phyloP scores from a whole-genome alignment of 1,140 invertebrate species.

The Globodera rostochiensis region DNA sequence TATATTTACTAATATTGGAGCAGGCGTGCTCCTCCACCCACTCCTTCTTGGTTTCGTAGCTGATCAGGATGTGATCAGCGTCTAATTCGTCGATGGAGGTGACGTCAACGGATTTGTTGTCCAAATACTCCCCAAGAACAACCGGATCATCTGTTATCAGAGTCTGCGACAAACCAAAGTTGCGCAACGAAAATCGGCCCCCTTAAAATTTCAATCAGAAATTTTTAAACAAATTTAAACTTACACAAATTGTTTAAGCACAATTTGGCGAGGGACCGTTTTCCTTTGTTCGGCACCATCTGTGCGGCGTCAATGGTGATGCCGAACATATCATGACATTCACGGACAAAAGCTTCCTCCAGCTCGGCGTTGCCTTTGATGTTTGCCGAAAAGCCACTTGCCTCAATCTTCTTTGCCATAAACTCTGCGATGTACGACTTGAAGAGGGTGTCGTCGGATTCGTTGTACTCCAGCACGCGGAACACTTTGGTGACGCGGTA shows the following conservation, averaged over 20 bases:
- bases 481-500: slow-evolving; percentile 1
- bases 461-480: background rate
- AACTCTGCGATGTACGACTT: background rate
- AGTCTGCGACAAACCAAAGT: background rate
- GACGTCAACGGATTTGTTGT: background rate
- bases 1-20: background rate
- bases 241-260: background rate
- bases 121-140: background rate
- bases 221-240: background rate
- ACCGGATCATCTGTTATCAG: no score
- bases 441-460: background rate
- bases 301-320: background rate
- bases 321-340: background rate
- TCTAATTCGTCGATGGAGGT: background rate
- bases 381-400: background rate
- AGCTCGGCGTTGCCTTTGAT: background rate
- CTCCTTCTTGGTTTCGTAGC: background rate
- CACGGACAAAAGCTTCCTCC: background rate
- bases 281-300: background rate
- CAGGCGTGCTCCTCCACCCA: background rate
- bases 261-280: background rate
- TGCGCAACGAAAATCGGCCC: slow-evolving; percentile 3
- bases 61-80: background rate
- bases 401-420: background rate
- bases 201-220: background rate